These are phyloP conservation scores for Drosophila teissieri DNA, from an alignment of 1,140 invertebrate genomes.

Conservation along the genomic window DNA sequence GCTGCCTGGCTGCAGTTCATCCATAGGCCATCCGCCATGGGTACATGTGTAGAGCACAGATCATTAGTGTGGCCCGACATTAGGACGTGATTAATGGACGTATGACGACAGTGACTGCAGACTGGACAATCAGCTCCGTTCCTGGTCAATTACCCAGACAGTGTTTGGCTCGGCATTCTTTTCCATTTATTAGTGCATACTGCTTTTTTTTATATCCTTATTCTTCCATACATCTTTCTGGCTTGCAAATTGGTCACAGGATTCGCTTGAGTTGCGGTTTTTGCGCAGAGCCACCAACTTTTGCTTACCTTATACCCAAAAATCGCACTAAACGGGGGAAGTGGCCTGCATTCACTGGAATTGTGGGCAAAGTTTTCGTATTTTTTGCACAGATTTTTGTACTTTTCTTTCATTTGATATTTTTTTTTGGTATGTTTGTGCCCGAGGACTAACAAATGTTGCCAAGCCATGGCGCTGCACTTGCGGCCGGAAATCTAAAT, in stretches of 20 bases:
- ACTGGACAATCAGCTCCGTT: conserved; percentile 55
- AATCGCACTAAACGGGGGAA: conserved; percentile 27
- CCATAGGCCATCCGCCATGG: conserved; percentile 47
- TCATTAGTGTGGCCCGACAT: conserved; percentile 69
- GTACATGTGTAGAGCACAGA: conserved; percentile 77
- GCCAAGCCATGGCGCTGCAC: conserved; percentile 61
- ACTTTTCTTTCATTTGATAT: too few relatives aligned
- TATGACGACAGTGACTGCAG: conserved; percentile 40
- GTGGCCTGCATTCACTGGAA: conserved; percentile 63
- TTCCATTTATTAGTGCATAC: conserved; percentile 37
- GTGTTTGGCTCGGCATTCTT: conserved; percentile 18
- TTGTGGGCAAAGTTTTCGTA: conserved; percentile 69
- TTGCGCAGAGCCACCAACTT: conserved; percentile 51
- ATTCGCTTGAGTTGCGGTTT: conserved; percentile 72
- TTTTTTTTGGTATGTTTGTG: conserved; percentile 3
- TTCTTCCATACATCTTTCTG: conserved; percentile 31
- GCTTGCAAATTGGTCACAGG: conserved; percentile 73
- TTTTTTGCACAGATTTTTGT: conserved; percentile 9
- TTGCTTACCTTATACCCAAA: conserved; percentile 74
- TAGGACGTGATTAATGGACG: conserved; percentile 71
- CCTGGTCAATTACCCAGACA: conserved; percentile 55
- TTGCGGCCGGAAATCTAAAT: conserved; percentile 83
- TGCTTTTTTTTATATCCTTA: background rate
- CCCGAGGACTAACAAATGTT: conserved; percentile 51
- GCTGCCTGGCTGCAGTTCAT: conserved; percentile 11